Conservation (phyloP, 2,888 invertebrate genomes). For the Nyleta sp. region DNA sequence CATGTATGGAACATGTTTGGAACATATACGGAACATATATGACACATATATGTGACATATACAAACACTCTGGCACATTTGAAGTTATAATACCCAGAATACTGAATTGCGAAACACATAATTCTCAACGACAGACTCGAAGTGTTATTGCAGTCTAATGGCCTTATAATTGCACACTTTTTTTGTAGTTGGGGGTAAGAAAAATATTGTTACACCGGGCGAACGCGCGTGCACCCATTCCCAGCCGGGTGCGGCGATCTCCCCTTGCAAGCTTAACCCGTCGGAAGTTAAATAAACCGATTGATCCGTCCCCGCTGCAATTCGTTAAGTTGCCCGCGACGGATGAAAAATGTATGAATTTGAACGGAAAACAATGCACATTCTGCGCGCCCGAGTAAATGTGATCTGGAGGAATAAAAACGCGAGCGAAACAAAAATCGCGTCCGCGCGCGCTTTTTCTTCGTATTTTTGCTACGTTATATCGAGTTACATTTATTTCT, state of each 20-base stretch:
- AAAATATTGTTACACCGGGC: neutral
- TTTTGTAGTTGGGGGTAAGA: neutral
- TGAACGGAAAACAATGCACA: slow-evolving; percentile 46
- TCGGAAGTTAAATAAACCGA: slow-evolving; percentile 41
- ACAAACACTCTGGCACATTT: no score
- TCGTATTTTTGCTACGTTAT: slow-evolving; percentile 39
- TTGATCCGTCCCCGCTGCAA: slow-evolving; percentile 35
- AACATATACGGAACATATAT: no score
- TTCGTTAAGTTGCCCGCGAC: slow-evolving; percentile 40
- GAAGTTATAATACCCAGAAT: no score
- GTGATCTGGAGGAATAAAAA: slow-evolving; percentile 51
- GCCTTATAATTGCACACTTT: no score
- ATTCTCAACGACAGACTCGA: no score
- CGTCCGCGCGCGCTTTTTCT: slow-evolving; percentile 26
- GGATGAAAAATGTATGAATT: slow-evolving; percentile 56
- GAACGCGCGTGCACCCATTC: slow-evolving; percentile 1
- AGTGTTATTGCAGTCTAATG: no score
- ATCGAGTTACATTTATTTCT: slow-evolving; percentile 58
- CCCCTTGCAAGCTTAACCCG: slow-evolving; percentile 12
- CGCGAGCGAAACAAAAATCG: slow-evolving; percentile 23
- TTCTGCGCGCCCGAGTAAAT: slow-evolving; percentile 38
- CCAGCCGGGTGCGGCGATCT: neutral
- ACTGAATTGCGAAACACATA: no score
- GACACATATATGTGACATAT: no score
- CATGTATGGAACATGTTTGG: no score